Evolutionary conservation across 1,140 invertebrate genomes (phyloP).

Genomic region (Stegodyphus mimosarum): DNA sequence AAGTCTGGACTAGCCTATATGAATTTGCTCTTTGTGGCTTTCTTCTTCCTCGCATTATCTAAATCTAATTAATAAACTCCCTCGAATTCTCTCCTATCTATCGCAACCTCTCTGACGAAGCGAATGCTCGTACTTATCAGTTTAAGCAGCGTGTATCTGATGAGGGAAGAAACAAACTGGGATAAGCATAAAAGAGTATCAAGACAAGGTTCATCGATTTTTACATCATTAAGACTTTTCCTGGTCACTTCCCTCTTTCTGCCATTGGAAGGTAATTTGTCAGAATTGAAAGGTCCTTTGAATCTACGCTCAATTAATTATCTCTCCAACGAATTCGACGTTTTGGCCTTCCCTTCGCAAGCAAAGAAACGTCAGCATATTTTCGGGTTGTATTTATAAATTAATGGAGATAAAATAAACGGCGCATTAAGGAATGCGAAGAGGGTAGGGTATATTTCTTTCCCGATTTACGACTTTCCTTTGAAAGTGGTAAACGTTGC

Average conservation of each 20-base stretch:
- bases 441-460: too few species aligned
- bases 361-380: conserved; percentile 38
- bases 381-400: conserved; percentile 40
- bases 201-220: conserved; percentile 44
- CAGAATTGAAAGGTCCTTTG: conserved; percentile 50
- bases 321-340: conserved; percentile 41
- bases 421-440: too few species aligned
- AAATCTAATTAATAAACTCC: too few species aligned
- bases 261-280: conserved; percentile 40
- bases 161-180: conserved; percentile 35
- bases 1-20: too few species aligned
- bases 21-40: too few species aligned
- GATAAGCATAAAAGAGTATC: conserved; percentile 33
- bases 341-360: conserved; percentile 21
- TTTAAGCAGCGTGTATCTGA: conserved; percentile 28
- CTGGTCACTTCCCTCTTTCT: conserved; percentile 41
- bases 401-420: conserved; percentile 5
- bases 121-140: conserved; percentile 31
- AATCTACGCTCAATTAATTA: conserved; percentile 50
- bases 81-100: too few species aligned
- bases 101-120: too few species aligned
- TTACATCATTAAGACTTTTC: conserved; percentile 55
- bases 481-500: too few species aligned
- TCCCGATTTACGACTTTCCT: too few species aligned
- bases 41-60: too few species aligned